A percentile compares a stretch with the other conserved stretches of the same genome.
phyloP scores from a whole-genome alignment of 2,888 invertebrate species.

The Lysandra coridon region DNA sequence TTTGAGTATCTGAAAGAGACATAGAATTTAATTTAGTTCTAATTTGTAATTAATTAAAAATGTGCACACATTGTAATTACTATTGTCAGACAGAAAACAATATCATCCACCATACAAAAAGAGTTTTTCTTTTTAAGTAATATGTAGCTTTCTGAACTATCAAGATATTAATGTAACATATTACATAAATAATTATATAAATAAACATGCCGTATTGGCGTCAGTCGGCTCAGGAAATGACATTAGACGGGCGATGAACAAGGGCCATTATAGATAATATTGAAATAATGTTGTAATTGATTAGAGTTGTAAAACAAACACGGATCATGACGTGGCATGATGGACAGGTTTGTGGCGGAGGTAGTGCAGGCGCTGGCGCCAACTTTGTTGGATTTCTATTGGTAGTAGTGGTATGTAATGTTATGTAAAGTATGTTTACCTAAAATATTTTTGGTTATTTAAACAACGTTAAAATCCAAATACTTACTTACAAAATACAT shows the following conservation, averaged over 20 bases:
- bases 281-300: conserved; percentile 31
- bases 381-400: not conserved
- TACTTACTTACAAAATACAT: no score
- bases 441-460: no score
- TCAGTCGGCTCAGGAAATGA: not conserved
- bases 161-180: not conserved
- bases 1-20: no score
- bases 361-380: not conserved
- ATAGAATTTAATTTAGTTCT: no score
- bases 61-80: no score
- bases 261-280: conserved; percentile 23
- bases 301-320: conserved; percentile 30
- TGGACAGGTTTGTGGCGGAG: not conserved
- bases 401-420: not conserved
- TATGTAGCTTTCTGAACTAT: no score
- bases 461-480: no score
- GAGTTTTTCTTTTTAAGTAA: no score
- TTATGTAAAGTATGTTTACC: not conserved
- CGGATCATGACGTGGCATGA: conserved; percentile 13
- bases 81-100: no score
- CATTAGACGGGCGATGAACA: not conserved
- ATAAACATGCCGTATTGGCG: not conserved
- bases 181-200: not conserved
- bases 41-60: no score
- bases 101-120: no score